Conservation (phyloP, 35 echinoderm and acorn worm species). For the Lytechinus variegatus region DNA sequence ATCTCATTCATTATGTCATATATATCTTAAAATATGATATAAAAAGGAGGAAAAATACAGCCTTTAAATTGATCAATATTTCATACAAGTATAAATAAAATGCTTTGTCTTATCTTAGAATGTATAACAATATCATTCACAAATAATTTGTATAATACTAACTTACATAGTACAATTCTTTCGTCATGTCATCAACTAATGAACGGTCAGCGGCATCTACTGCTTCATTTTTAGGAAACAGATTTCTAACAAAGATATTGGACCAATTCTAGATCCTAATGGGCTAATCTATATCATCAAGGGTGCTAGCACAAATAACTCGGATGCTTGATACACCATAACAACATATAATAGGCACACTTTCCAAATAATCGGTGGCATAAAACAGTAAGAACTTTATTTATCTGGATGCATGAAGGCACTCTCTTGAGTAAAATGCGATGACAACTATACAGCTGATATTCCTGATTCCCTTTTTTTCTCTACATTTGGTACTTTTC, state of each 20-base stretch:
- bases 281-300: not conserved
- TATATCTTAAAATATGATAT: not conserved
- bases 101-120: not conserved
- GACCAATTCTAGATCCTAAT: not conserved
- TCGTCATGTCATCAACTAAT: not conserved
- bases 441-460: not conserved
- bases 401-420: not conserved
- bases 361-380: not conserved
- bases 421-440: slow-evolving; percentile 1
- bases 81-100: not conserved
- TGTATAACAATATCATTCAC: not conserved
- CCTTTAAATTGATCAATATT: not conserved
- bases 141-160: not conserved
- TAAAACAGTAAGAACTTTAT: not conserved
- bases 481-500: no score
- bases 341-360: not conserved
- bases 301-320: not conserved
- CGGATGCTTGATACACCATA: not conserved
- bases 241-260: not conserved
- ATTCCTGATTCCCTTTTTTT: not conserved
- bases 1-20: slow-evolving; percentile 11
- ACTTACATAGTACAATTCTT: not conserved
- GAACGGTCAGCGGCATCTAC: not conserved
- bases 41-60: not conserved
- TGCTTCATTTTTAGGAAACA: not conserved